Evolutionary conservation across 2,888 invertebrate genomes (phyloP), one percentile per base, ranked within the genome.

Genomic region (Lagria hirta): DNA sequence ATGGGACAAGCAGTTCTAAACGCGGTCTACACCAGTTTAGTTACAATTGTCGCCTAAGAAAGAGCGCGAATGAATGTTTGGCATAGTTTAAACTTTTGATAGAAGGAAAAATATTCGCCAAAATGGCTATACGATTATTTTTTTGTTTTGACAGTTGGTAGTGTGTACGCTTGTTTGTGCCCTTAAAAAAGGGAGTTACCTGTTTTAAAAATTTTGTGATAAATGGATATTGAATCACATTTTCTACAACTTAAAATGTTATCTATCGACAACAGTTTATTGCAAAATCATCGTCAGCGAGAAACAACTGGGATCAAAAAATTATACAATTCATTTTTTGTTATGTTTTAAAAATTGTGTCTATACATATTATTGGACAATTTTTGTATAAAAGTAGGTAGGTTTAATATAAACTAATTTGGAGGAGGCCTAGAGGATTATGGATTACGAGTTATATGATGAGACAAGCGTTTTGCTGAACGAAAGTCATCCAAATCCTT

Each of bases 221-320:
- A 70, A 68, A 71, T 71, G 71, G 71, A 71, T 70, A 66, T 68
- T 69, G 70, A 69, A 61, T 68, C 64, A 55, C 58, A 60, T 44
- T 62, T 61, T 57, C 61, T 69, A 51, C 65, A 65, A 60, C 53
- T 62, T 66, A 71, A 83, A 71, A 84, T 84, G 84, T 73, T 83
- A 72, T 81, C 80, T 73, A 75, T 83, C 62, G 82, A 84, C 70
- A 84, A 84, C 73, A 82, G 83, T 68, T 78, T 88, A 63, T 79
- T 88, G 47, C 85, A 87, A 71, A 86, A 85, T 68, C 88, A 87
- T 69, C 82, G 88, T 64, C 88, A 88, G 72, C 77, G 87, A 67
- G 88, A 88, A 72, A 86, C 87, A 14, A 88, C 88, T 30, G 88
- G 88, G 49, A 87, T 88, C 66, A 88, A 88, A 74, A 88, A 88